Percentiles rank a stretch among this genome's conserved stretches.
Conservation (phyloP, 2,797 vertebrate species). For the Emydoidea blandingii region DNA sequence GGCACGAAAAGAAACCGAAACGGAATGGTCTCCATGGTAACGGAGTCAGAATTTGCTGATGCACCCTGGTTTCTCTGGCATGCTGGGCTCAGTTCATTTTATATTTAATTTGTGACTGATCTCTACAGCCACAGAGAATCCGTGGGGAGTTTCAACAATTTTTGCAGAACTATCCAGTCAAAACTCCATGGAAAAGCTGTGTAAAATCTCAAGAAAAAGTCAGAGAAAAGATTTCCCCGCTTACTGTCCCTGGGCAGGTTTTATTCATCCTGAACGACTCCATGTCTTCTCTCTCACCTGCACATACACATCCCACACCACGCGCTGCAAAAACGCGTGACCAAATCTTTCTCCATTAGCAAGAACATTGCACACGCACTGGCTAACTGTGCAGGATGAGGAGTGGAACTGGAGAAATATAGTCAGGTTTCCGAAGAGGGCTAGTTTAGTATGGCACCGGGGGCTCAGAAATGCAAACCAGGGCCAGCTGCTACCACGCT, state of each 20-base stretch:
- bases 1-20: background rate
- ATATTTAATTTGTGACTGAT: background rate
- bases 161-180: background rate
- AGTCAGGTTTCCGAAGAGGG: background rate
- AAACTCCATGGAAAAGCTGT: background rate
- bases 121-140: too few species aligned
- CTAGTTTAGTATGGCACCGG: background rate
- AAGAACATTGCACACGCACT: background rate
- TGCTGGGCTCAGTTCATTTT: background rate
- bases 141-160: background rate
- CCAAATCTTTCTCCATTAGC: background rate
- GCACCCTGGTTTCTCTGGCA: accelerated
- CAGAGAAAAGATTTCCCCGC: background rate
- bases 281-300: background rate
- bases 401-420: background rate
- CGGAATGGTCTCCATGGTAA: background rate
- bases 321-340: background rate
- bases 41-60: background rate
- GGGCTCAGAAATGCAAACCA: too few species aligned
- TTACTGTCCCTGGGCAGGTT: background rate
- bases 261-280: background rate
- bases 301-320: background rate
- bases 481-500: background rate
- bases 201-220: background rate
- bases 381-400: background rate